Evolutionary conservation across 2,113 vertebrate genomes (phyloP), one percentile per base, ranked within the genome.

Genomic region (Chaetodon auriga): DNA sequence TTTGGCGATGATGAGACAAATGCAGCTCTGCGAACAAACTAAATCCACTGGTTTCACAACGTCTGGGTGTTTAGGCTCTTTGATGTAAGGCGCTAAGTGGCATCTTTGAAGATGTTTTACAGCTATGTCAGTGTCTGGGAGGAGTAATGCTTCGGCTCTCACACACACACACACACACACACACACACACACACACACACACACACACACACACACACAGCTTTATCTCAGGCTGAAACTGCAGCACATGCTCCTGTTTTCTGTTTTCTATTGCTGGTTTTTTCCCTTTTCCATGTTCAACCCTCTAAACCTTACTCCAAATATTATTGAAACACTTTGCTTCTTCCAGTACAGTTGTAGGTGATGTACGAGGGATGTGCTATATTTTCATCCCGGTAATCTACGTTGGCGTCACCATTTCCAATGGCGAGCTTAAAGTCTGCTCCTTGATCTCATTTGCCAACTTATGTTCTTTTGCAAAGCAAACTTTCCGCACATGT

Each of bases 91-190:
- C 51, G 15, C 76, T 89, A 89, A 91, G 85, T 89, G 82, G 30
- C 75, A 88, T 87, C 84, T 92, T 78, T 89, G 84, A 90, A 84
- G 82, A 89, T 19, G 62, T 86, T 88, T 92, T 91, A 88, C 78
- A 80, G 89, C 83, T 71, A 55, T 51, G 73, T 91, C 80, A 80
- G 58, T 6, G 48, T 78, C 55, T 89, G 75, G 64, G 70, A 90
- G 81, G 81, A 75, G 55, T 38, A 15, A 25, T 61, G 54, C 36
- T 60, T 35, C 43, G n/a, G 68, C 49, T 19, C 78, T 68, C 75
- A n/a, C 55, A 82, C 77, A 55, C 46, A 71, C 65, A 73, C n/a
- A 72, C 30, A 30, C 30, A n/a, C 55, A 82, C 77, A 55, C 46
- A 71, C 65, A 73, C n/a, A 72, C 30, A 30, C 30, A n/a, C 55